These are phyloP conservation scores for Archivesica marissinica DNA, from an alignment of 1,140 invertebrate genomes.

Conservation along the genomic window DNA sequence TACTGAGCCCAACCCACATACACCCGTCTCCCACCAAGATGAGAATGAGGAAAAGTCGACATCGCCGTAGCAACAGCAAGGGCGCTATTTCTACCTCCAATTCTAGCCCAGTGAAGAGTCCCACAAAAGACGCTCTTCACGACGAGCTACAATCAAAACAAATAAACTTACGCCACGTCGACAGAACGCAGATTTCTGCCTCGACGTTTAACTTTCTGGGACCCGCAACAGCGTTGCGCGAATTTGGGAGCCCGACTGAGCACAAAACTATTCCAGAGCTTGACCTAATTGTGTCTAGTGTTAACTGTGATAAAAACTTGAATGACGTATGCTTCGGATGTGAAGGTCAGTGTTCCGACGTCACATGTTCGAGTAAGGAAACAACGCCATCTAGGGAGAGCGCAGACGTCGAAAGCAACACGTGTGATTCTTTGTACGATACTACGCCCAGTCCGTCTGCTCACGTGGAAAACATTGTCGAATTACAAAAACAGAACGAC, in stretches of 20 bases:
- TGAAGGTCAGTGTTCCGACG: slow-evolving; percentile 80
- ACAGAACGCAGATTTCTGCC: slow-evolving; percentile 65
- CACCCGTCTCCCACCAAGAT: slow-evolving; percentile 81
- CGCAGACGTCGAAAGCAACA: slow-evolving; percentile 75
- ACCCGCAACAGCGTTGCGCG: slow-evolving; percentile 79
- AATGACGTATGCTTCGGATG: slow-evolving; percentile 84
- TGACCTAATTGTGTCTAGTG: slow-evolving; percentile 28
- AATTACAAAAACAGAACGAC: slow-evolving; percentile 69
- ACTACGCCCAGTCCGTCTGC: slow-evolving; percentile 65
- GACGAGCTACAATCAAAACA: slow-evolving; percentile 71
- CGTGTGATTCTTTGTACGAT: slow-evolving; percentile 72
- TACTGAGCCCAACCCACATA: slow-evolving; percentile 78
- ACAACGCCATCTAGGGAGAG: slow-evolving; percentile 73
- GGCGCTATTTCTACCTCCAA: slow-evolving; percentile 75
- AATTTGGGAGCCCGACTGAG: slow-evolving; percentile 64
- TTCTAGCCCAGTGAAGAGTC: slow-evolving; percentile 74
- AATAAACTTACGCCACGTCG: slow-evolving; percentile 61
- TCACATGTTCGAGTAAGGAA: slow-evolving; percentile 77
- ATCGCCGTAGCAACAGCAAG: slow-evolving; percentile 81
- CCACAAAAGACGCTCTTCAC: slow-evolving; percentile 67
- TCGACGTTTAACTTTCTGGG: slow-evolving; percentile 77
- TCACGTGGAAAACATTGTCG: slow-evolving; percentile 65
- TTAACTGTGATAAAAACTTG: slow-evolving; percentile 72
- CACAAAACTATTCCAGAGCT: slow-evolving; percentile 21
- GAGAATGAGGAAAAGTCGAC: slow-evolving; percentile 77